A percentile compares a stretch with the other conserved stretches of the same genome.
Conservation (phyloP, 2,888 invertebrate species). For the Luperina nickerlii region DNA sequence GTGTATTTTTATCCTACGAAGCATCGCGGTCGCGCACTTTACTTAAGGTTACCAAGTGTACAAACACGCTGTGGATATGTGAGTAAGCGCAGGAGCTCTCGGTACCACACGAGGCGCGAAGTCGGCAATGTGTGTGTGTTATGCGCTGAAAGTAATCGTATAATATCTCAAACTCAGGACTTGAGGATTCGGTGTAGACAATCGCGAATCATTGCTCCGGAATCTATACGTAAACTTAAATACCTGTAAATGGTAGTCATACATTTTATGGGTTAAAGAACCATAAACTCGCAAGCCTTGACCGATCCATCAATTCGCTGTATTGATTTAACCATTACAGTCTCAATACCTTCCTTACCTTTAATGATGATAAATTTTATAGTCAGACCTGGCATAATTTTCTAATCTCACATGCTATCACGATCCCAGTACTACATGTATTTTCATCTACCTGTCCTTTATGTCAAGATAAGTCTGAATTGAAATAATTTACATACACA, state of each 20-base stretch:
- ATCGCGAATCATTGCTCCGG: neutral
- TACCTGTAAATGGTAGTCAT: neutral
- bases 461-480: neutral
- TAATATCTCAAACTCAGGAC: too few relatives aligned
- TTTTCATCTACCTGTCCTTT: neutral
- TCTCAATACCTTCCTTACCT: conserved; percentile 14
- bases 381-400: conserved; percentile 12
- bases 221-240: neutral
- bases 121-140: too few relatives aligned
- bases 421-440: conserved; percentile 8
- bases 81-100: too few relatives aligned
- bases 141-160: too few relatives aligned
- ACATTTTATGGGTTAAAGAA: conserved; percentile 20
- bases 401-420: conserved; percentile 7
- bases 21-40: too few relatives aligned
- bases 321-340: conserved; percentile 40
- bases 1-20: too few relatives aligned
- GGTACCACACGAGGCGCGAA: too few relatives aligned
- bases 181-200: too few relatives aligned
- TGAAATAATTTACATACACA: neutral
- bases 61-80: too few relatives aligned
- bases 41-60: too few relatives aligned
- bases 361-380: conserved; percentile 35
- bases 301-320: conserved; percentile 28
- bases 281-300: conserved; percentile 32